A percentile compares a stretch with the other conserved stretches of the same genome.
Evolutionary conservation across 2,113 vertebrate genomes (phyloP).

Genomic region (Cyprinodon variegatus): DNA sequence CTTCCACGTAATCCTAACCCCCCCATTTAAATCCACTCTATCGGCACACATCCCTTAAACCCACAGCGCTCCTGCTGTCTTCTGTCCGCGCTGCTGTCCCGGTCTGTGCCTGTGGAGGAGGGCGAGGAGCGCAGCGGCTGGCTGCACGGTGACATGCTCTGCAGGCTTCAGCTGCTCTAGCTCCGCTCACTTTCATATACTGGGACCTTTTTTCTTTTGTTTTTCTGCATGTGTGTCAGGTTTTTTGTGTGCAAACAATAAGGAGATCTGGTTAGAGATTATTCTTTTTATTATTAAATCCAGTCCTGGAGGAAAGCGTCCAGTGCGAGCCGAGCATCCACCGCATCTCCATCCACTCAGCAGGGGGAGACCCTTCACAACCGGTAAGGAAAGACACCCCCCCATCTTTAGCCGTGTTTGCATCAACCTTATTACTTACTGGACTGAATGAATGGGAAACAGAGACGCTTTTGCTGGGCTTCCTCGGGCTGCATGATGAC

Average conservation of each 20-base stretch:
- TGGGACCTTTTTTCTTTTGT: neutral
- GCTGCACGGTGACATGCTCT: slow-evolving; percentile 72
- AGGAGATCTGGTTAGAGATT: slow-evolving; percentile 6
- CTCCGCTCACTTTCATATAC: slow-evolving; percentile 22
- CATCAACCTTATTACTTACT: no score
- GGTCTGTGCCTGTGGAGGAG: slow-evolving; percentile 42
- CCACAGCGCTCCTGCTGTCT: slow-evolving; percentile 41
- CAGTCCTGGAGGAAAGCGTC: slow-evolving; percentile 21
- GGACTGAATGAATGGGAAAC: neutral
- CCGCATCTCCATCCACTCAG: slow-evolving; percentile 41
- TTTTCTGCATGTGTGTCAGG: neutral
- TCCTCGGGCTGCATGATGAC: neutral
- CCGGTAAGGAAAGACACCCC: slow-evolving; percentile 66
- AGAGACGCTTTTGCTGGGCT: neutral
- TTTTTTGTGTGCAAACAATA: slow-evolving; percentile 16
- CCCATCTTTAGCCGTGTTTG: no score
- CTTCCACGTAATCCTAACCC: slow-evolving; percentile 75
- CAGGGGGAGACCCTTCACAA: slow-evolving; percentile 39
- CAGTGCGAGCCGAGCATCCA: slow-evolving; percentile 44
- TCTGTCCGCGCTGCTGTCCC: slow-evolving; percentile 24
- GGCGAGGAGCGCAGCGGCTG: slow-evolving; percentile 6
- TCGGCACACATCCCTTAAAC: neutral
- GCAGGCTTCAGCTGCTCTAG: slow-evolving; percentile 66
- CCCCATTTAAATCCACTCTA: slow-evolving; percentile 53
- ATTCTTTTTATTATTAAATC: neutral